Evolutionary conservation across 1,140 invertebrate genomes (phyloP), one percentile per base, ranked within the genome.

Genomic region (Druon quercuslanigerum): DNA sequence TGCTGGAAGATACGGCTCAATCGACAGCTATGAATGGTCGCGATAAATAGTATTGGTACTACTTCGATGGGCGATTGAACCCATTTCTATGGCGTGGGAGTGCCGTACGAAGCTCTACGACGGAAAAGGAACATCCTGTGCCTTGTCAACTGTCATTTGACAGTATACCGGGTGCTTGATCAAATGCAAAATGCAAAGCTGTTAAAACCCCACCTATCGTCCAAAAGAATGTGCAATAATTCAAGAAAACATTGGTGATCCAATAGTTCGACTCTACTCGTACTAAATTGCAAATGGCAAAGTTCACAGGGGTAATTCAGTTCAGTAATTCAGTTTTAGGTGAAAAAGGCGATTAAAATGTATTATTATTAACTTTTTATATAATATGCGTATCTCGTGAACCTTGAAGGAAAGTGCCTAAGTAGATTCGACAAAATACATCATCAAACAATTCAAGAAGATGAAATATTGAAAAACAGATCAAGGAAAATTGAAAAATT

Each of bases 51-150:
- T 77, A 79, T 79, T 75, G 75, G 66, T 75, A 79, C 77, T 82
- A 79, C 83, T 86, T 86, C 84, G 83, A 81, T 81, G 78, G 73
- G 73, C 82, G 82, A 84, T 84, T 84, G 83, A 84, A 71, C 79
- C 79, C 77, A 83, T 79, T 84, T 84, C 77, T 84, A 85, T 86
- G 80, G 78, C 81, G 80, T 83, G 84, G 86, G 86, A 87, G 84
- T 83, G 86, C 82, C 83, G 78, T 75, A 77, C 70, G 78, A 78
- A 83, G 79, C 78, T 82, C 74, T 79, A 80, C 76, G 76, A 85
- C 85, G 81, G 82, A 84, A 81, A 87, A 86, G 83, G 79, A 76
- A 75, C 80, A 83, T 85, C 83, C 83, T 85, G 85, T 82, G 79
- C 78, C 78, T 80, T 85, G 86, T 87, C 83, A 87, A 83, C 77